Evolutionary conservation across 2,888 invertebrate genomes (phyloP).

Genomic region (Hoplodrina ambigua): DNA sequence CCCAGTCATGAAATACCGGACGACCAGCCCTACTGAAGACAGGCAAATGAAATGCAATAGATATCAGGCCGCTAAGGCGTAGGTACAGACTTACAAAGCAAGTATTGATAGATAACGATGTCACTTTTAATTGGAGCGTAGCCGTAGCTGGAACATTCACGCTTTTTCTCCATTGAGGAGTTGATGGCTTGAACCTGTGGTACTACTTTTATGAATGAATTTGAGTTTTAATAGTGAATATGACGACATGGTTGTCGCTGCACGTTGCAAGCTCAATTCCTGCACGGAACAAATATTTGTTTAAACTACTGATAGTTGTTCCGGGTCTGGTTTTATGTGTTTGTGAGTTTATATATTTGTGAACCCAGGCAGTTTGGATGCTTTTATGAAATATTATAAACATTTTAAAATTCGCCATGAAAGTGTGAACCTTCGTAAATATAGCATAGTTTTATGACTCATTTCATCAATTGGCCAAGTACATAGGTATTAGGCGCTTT

Average conservation of each 20-base stretch:
- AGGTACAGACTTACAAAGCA: constrained; percentile 51
- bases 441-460: background rate
- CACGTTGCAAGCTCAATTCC: no score
- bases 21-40: constrained; percentile 40
- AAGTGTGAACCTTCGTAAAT: background rate
- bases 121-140: constrained; percentile 55
- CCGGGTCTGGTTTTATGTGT: no score
- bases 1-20: constrained; percentile 11
- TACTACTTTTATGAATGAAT: constrained; percentile 45
- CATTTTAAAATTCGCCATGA: background rate
- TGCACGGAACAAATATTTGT: no score
- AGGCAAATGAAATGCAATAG: constrained; percentile 55
- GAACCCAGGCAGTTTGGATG: no score
- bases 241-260: no score
- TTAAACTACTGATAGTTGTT: no score
- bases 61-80: constrained; percentile 52
- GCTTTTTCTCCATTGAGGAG: constrained; percentile 51
- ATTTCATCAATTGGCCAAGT: background rate
- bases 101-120: constrained; percentile 56
- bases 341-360: no score
- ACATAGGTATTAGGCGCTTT: background rate
- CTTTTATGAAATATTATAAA: background rate
- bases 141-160: constrained; percentile 41
- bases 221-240: constrained; percentile 6
- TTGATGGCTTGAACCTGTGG: constrained; percentile 27